Percentiles rank a stretch among this genome's conserved stretches.
Evolutionary conservation across 2,888 invertebrate genomes (phyloP).

Genomic region (Neoscelio sp.): DNA sequence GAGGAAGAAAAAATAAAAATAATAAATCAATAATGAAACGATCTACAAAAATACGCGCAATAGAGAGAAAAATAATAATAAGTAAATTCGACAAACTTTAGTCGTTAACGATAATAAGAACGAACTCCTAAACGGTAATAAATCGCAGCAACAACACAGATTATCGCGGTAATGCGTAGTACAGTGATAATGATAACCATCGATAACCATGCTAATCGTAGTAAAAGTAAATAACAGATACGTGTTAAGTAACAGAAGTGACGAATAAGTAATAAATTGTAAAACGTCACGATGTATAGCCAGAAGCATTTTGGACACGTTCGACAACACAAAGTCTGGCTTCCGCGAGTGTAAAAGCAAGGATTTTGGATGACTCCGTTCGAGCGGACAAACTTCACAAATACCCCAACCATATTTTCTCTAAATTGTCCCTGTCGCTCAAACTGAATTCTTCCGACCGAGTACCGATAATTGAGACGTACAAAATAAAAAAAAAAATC

Average conservation of each 20-base stretch:
- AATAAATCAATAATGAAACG: constrained; percentile 30
- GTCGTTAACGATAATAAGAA: constrained; percentile 48
- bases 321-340: too few species aligned
- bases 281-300: constrained; percentile 3
- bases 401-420: too few species aligned
- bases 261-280: constrained; percentile 30
- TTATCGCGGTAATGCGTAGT: constrained; percentile 49
- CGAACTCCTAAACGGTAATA: constrained; percentile 51
- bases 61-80: constrained; percentile 31
- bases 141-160: constrained; percentile 57
- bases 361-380: too few species aligned
- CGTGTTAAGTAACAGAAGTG: constrained; percentile 57
- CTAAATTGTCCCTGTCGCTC: too few species aligned
- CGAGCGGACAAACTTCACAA: too few species aligned
- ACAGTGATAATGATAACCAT: constrained; percentile 53
- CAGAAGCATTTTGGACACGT: background rate
- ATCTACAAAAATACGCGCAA: constrained; percentile 45
- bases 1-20: constrained; percentile 42
- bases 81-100: constrained; percentile 33
- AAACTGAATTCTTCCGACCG: too few species aligned
- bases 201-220: constrained; percentile 33
- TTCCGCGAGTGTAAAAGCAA: too few species aligned
- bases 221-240: constrained; percentile 58
- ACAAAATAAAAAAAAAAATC: too few species aligned
- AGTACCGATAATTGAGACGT: too few species aligned